phyloP scores from a whole-genome alignment of 2,113 vertebrate genomes.

The Elachura formosa region DNA sequence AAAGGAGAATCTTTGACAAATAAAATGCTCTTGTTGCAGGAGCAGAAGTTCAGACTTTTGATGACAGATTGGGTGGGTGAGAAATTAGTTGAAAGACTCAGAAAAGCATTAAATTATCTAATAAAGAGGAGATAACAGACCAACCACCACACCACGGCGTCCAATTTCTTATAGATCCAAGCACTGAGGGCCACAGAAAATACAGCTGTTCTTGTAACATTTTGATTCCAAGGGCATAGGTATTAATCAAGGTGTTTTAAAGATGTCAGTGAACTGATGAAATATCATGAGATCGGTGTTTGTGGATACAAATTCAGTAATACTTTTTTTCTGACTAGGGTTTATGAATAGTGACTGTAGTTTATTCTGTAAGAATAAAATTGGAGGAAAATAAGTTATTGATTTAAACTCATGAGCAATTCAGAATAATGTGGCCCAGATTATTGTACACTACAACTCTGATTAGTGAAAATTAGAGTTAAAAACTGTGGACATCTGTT shows the following conservation, averaged over 20 bases:
- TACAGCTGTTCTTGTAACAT: neutral
- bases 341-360: neutral
- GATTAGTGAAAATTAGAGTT: neutral
- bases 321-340: neutral
- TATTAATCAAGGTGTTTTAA: neutral
- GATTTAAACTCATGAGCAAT: neutral
- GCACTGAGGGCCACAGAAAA: neutral
- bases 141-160: neutral
- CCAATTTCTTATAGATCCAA: neutral
- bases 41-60: neutral
- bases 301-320: neutral
- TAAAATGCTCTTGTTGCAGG: neutral
- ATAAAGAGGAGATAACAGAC: neutral
- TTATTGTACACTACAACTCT: neutral
- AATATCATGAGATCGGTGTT: fast-evolving
- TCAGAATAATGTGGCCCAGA: neutral
- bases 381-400: neutral
- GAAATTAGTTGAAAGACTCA: neutral
- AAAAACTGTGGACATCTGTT: neutral
- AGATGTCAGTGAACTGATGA: neutral
- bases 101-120: neutral
- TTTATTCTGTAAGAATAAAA: neutral
- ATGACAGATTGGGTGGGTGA: neutral
- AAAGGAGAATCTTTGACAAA: neutral
- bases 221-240: neutral